Percentiles rank a stretch among this genome's conserved stretches.
These are phyloP conservation scores for Drosophila mercatorum DNA, from an alignment of 2,888 invertebrate species.

Conservation along the genomic window DNA sequence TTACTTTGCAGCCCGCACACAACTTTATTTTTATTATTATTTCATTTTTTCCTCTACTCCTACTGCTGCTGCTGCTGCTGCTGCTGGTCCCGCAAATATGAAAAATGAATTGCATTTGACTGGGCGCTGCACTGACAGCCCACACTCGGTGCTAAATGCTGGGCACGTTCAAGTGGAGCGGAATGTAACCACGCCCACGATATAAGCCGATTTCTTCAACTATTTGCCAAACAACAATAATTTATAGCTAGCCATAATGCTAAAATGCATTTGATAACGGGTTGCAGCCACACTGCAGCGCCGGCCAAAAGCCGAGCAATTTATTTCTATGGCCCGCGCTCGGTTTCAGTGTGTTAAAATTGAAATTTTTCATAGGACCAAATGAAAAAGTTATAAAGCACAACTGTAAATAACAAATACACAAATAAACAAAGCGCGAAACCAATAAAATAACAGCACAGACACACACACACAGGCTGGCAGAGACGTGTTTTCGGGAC, in stretches of 20 bases:
- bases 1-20: constrained; percentile 71
- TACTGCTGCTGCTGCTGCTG: not conserved
- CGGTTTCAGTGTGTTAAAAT: constrained; percentile 59
- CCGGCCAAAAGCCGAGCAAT: constrained; percentile 58
- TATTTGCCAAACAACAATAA: constrained; percentile 68
- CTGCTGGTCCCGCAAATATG: constrained; percentile 57
- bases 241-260: constrained; percentile 71
- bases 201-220: constrained; percentile 69
- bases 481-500: constrained; percentile 58
- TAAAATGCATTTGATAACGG: constrained; percentile 76
- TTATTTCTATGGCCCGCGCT: constrained; percentile 33
- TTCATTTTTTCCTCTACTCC: not conserved
- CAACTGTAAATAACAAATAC: constrained; percentile 68
- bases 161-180: constrained; percentile 24
- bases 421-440: constrained; percentile 46
- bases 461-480: not conserved
- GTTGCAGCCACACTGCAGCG: constrained; percentile 3
- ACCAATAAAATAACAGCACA: constrained; percentile 37
- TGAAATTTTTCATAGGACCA: constrained; percentile 53
- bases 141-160: constrained; percentile 47
- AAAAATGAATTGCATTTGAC: constrained; percentile 74
- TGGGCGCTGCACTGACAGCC: constrained; percentile 52
- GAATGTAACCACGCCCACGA: constrained; percentile 18
- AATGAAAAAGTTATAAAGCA: constrained; percentile 67
- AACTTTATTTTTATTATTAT: constrained; percentile 46